phyloP scores from a whole-genome alignment of 2,113 vertebrate species.

The Rhinopomastus cyanomelas region DNA sequence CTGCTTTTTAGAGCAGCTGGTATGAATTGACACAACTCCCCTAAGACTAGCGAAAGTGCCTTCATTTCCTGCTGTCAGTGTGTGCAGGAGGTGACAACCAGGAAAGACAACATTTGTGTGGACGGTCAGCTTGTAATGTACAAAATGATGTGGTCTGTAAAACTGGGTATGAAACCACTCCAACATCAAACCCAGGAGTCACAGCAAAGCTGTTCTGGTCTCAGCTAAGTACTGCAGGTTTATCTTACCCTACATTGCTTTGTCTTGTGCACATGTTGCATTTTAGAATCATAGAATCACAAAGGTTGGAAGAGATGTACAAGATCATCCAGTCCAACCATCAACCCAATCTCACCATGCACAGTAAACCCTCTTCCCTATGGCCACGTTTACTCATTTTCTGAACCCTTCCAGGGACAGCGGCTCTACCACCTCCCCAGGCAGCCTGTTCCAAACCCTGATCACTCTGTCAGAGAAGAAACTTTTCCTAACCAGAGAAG shows the following conservation, averaged over 20 bases:
- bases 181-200: neutral
- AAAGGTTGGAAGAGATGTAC: no score
- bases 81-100: neutral
- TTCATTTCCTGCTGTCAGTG: neutral
- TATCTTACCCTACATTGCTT: neutral
- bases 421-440: no score
- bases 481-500: no score
- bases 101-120: neutral
- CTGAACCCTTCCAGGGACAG: no score
- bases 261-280: neutral
- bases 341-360: no score
- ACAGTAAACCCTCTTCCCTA: no score
- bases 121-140: neutral
- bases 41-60: neutral
- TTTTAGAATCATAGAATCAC: neutral
- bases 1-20: neutral
- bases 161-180: neutral
- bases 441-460: no score
- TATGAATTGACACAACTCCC: neutral
- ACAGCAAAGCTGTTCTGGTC: neutral
- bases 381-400: no score
- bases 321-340: no score
- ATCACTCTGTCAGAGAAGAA: no score
- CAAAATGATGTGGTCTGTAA: neutral
- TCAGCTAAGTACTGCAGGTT: neutral